These are phyloP conservation scores for Odocoileus hemionus DNA, from an alignment of 2,113 vertebrate genomes.

Conservation along the genomic window DNA sequence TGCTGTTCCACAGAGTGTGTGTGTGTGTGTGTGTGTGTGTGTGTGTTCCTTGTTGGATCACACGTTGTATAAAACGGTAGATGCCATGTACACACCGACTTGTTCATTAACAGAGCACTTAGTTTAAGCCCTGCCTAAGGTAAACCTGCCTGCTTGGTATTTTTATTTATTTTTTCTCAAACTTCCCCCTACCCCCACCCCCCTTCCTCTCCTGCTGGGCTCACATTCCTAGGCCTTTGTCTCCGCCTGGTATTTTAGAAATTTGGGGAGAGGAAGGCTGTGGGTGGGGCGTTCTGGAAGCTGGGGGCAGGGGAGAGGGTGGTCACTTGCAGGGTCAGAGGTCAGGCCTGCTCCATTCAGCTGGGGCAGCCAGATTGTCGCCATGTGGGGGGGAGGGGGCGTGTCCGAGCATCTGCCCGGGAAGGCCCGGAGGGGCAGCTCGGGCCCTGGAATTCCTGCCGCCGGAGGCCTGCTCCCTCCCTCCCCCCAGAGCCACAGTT, in stretches of 20 bases:
- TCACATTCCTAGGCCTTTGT: conserved; percentile 87
- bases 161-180: conserved; percentile 68
- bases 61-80: background rate
- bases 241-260: conserved; percentile 83
- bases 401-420: conserved; percentile 77
- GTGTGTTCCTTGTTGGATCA: background rate
- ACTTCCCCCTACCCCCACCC: background rate
- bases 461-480: conserved; percentile 75
- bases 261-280: conserved; percentile 81
- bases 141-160: conserved; percentile 61
- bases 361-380: conserved; percentile 87
- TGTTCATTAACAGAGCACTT: background rate
- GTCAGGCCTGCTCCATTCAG: conserved; percentile 87
- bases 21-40: background rate
- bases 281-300: conserved; percentile 67
- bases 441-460: conserved; percentile 82
- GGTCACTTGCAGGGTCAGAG: conserved; percentile 81
- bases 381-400: conserved; percentile 74
- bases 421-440: conserved; percentile 68
- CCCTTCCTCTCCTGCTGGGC: conserved; percentile 56
- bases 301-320: conserved; percentile 70
- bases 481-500: background rate
- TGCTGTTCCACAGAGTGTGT: background rate
- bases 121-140: conserved; percentile 46
- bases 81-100: background rate